Base-by-base conservation (phyloP, 1,140 invertebrate species). In the Rhagoletis zephyria region DNA sequence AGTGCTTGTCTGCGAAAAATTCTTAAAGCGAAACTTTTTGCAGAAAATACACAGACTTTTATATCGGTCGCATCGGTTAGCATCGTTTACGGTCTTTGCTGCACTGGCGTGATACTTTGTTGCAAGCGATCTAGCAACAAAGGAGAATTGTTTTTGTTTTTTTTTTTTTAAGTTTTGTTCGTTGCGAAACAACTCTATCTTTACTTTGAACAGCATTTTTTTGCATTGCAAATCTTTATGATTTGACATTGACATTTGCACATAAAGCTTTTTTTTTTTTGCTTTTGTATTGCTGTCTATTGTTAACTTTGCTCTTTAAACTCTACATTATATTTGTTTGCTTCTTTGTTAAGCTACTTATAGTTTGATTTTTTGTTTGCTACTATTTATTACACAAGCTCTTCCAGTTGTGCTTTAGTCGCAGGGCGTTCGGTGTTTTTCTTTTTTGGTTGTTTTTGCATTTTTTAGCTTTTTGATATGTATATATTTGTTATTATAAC, bases 191-290 rank as follows among this genome's bases (percentile, higher is more conserved):
- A 30, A 30, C 30, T 30, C 30, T 30, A 4, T 5, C 14, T 63
- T 63, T n/a, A 7, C 14, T 16, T 63, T 70, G 2, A 40, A 40
- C 30, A 30, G 67, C 10, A 14, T 30, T 87, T 77, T 77, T 40
- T 87, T 51, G 9, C 12, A 61, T 81, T 87, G 86, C 48, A 63
- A 45, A 64, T 64, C 56, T 59, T 89, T 88, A 88, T 90, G 88
- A 67, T 65, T 88, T 90, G 91, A 90, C 91, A 91, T 91, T 91
- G 91, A 91, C 89, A 91, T 91, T 91, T 91, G 90, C 88, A 48
- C 48, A 48, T 56, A 81, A 88, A 70, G 87, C 86, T 87, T 77
- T 88, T 30, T 30, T 30, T 30, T 30, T 87, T 88, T 51, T 87
- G 74, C 65, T 86, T 87, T 74, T 70, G 14, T 42, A 30, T 87